These are phyloP conservation scores for Aphyosemion australe DNA, from an alignment of 2,113 vertebrate species.

Conservation along the genomic window DNA sequence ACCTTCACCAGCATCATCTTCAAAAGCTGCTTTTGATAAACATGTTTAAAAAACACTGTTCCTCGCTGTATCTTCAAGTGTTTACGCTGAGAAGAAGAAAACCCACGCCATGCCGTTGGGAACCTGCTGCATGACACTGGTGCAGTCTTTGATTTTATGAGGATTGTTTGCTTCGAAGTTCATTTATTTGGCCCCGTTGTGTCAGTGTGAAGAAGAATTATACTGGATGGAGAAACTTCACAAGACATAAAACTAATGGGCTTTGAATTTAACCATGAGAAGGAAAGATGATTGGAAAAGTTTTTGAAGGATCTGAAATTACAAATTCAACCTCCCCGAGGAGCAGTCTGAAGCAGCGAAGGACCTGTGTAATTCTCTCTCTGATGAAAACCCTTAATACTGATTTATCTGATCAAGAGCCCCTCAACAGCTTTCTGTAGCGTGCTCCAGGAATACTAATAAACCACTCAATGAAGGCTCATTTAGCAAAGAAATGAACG, in stretches of 20 bases:
- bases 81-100: slow-evolving; percentile 4
- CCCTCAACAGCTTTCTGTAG: slow-evolving; percentile 53
- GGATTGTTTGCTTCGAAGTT: slow-evolving; percentile 42
- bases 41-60: too few relatives aligned
- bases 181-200: slow-evolving; percentile 31
- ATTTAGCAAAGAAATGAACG: slow-evolving; percentile 7
- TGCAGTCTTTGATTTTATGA: slow-evolving; percentile 2
- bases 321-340: slow-evolving; percentile 43
- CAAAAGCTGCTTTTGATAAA: too few relatives aligned
- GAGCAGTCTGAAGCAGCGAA: slow-evolving; percentile 39
- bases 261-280: slow-evolving; percentile 71
- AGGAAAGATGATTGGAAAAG: slow-evolving; percentile 71
- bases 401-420: slow-evolving; percentile 69
- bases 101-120: slow-evolving; percentile 2
- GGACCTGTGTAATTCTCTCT: slow-evolving; percentile 61
- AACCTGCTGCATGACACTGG: not conserved
- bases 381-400: slow-evolving; percentile 63
- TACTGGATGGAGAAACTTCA: slow-evolving; percentile 49
- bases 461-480: slow-evolving; percentile 22
- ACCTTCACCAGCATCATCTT: too few relatives aligned
- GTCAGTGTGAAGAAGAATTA: slow-evolving; percentile 25
- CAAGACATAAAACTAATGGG: slow-evolving; percentile 68
- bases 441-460: slow-evolving; percentile 70
- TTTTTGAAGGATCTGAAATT: slow-evolving; percentile 67
- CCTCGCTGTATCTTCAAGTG: too few relatives aligned